Percentiles rank a stretch among this genome's conserved stretches.
phyloP scores from a whole-genome alignment of 2,888 invertebrate genomes.

The Torymus auratus region DNA sequence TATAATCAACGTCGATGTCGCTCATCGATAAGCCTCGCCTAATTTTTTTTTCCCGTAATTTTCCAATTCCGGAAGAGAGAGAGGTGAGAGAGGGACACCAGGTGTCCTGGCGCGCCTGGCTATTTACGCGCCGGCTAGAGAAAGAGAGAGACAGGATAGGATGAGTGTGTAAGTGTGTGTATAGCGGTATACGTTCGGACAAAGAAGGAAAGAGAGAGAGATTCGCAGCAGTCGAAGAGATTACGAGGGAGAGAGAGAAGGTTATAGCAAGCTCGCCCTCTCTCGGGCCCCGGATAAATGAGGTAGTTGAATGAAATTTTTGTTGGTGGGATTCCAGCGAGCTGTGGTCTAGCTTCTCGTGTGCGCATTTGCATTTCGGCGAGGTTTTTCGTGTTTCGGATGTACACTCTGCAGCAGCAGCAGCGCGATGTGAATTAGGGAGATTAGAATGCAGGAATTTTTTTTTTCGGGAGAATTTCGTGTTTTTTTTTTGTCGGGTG shows the following conservation, averaged over 20 bases:
- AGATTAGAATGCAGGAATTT: no score
- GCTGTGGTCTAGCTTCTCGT: no score
- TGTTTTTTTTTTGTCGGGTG: no score
- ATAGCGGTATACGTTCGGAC: neutral
- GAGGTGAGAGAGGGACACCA: constrained; percentile 39
- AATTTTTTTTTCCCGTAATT: constrained; percentile 22
- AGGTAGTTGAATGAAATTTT: constrained; percentile 13
- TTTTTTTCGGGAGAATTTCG: no score
- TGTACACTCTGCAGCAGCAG: no score
- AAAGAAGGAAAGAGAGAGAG: constrained; percentile 20
- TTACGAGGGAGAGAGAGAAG: neutral
- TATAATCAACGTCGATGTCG: no score
- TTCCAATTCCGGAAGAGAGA: constrained; percentile 4
- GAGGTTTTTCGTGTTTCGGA: no score
- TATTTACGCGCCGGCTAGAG: constrained; percentile 14
- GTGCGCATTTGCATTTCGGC: no score
- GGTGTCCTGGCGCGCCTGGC: constrained; percentile 20
- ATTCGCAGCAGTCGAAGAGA: constrained; percentile 10
- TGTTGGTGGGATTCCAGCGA: neutral
- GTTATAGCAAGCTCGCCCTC: neutral
- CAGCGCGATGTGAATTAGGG: no score
- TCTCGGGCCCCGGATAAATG: constrained; percentile 1
- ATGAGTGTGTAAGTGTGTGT: neutral
- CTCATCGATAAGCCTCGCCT: neutral
- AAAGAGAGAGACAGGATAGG: neutral